phyloP scores from a whole-genome alignment of 1,140 invertebrate genomes.

The Ephestia elutella region DNA sequence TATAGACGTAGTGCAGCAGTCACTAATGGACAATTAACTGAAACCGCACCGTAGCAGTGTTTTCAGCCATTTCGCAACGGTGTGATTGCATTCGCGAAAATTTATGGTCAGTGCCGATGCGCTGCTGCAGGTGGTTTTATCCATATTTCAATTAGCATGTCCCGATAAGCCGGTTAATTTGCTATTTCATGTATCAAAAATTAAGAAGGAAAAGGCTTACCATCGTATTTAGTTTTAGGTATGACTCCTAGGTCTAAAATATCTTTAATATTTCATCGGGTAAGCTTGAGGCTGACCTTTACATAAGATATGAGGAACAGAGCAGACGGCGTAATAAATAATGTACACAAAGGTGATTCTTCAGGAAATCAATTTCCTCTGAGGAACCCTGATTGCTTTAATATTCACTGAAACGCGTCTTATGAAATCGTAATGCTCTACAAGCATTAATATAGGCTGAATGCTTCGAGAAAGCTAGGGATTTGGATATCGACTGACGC shows the following conservation, averaged over 20 bases:
- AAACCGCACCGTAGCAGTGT: neutral
- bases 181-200: neutral
- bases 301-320: constrained; percentile 4
- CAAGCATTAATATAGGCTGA: neutral
- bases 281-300: constrained; percentile 14
- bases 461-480: neutral
- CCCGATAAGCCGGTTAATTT: neutral
- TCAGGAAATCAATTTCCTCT: constrained; percentile 4
- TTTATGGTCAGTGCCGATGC: neutral
- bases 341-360: constrained; percentile 3
- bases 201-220: no score
- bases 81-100: neutral
- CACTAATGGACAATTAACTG: neutral
- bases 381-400: constrained; percentile 4
- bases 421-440: constrained; percentile 12
- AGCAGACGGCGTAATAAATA: constrained; percentile 7
- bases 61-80: neutral
- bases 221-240: no score
- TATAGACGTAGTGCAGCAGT: neutral
- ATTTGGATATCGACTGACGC: neutral
- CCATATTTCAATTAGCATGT: neutral
- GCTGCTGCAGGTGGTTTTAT: neutral
- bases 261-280: neutral
- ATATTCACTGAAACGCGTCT: constrained; percentile 11
- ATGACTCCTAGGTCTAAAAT: neutral